Conservation (phyloP, 2,113 vertebrate genomes). For the Thalassoma bifasciatum region DNA sequence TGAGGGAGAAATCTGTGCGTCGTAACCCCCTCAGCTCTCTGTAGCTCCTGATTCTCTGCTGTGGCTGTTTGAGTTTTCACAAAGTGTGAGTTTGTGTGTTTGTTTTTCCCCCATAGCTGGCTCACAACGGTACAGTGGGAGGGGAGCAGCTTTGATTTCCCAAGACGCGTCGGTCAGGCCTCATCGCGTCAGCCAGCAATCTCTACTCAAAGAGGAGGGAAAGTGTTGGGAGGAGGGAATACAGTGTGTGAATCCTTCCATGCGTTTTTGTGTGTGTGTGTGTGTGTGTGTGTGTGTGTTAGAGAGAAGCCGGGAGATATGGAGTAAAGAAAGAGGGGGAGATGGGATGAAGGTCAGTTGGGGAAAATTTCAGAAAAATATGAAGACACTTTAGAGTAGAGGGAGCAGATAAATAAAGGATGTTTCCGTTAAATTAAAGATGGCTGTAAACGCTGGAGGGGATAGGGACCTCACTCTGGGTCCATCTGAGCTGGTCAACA, state of each 20-base stretch:
- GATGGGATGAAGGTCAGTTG: conserved; percentile 49
- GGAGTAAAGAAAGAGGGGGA: background rate
- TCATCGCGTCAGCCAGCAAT: conserved; percentile 71
- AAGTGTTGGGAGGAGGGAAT: conserved; percentile 30
- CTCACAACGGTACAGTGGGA: conserved; percentile 45
- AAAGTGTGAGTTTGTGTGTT: conserved; percentile 31
- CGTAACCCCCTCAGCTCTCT: conserved; percentile 14
- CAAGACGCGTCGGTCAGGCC: conserved; percentile 73
- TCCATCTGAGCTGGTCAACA: conserved; percentile 44
- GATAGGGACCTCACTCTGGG: conserved; percentile 49
- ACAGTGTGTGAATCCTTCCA: conserved; percentile 31
- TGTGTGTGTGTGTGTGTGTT: conserved; percentile 15
- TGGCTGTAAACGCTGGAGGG: conserved; percentile 71
- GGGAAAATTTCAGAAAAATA: conserved; percentile 57
- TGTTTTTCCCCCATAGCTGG: conserved; percentile 37
- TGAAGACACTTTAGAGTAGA: conserved; percentile 57
- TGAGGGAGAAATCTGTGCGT: conserved; percentile 30
- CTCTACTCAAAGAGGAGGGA: conserved; percentile 59
- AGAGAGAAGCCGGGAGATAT: background rate
- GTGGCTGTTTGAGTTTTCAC: conserved; percentile 33
- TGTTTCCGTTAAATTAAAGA: conserved; percentile 82
- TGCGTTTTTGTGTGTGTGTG: too few species aligned
- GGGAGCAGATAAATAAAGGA: conserved; percentile 77
- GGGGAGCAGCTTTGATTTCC: conserved; percentile 77
- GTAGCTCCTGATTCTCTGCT: conserved; percentile 37